Base-by-base conservation (phyloP, 2,113 vertebrate species). In the Oceanites oceanicus region DNA sequence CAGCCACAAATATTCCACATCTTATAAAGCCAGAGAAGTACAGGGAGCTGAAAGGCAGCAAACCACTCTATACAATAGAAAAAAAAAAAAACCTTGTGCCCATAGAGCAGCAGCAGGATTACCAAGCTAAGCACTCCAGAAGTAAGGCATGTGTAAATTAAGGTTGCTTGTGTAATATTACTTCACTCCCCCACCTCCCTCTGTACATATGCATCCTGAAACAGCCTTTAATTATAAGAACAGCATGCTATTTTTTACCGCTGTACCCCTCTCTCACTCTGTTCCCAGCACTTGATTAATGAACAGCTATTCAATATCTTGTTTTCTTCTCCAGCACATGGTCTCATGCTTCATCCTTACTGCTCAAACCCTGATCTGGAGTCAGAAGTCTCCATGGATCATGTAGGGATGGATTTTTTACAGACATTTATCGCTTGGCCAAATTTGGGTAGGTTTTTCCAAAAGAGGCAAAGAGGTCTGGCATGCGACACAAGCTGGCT, bases 1-100 rank as follows among this genome's bases (percentile, higher is more conserved):
- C 94, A 92, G 86, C 86, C 82, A 90, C 82, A 94, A 93, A 90
- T 93, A 95, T 88, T 94, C 88, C 79, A 78, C 68, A 25, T 88
- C 79, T 86, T 84, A 84, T 18, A 91, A 93, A 92, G 68, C 47
- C 75, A 68, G 76, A 77, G 49, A 86, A 88, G 45, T 34, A 47
- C n/a, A 71, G 52, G 55, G 71, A 93, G 34, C 40, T 84, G 65
- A 94, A 93, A 95, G 65, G 92, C 72, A 93, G 59, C 15, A 94
- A 92, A 91, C 47, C 10, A 10, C 49, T 71, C 79, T 49, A 8
- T n/a, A 77, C 47, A 83, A 47, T 3, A 63, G 55, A 5, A 36
- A 40, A 47, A 52, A 40, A 47, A 52, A 70, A 63, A 30, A 5
- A 9, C 70, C 38, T 56, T 76, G 23, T 47, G 55, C 36, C n/a